Evolutionary conservation across 1,140 invertebrate genomes (phyloP), one percentile per base, ranked within the genome.

Genomic region (Lerema accius): DNA sequence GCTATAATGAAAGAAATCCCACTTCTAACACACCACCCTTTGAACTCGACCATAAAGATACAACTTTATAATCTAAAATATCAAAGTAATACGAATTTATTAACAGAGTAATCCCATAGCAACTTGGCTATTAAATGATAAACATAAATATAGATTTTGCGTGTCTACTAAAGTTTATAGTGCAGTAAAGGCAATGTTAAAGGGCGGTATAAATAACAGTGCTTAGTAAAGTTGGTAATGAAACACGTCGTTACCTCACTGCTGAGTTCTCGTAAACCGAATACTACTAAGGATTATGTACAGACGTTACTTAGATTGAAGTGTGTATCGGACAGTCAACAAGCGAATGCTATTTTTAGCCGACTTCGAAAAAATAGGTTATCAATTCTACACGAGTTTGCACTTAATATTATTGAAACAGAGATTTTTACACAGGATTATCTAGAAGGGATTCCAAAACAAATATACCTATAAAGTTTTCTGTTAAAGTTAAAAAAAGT

Each of bases 91-190:
- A 32, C 28, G 9, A 32, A 32, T 32, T 32, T 32, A 32, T 32
- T 32, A 32, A 32, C 28, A 3, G 7, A 32, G 28, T 32, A 32
- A 32, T 32, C 28, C 28, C 28, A 32, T 1, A 32, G 4, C 28
- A 32, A 32, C 28, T 32, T 32, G 28, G 28, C 9, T 32, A 32
- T 32, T 23, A 23, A 23, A 23, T 16, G 16, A 43, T 43, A 10
- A 46, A 11, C 43, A 16, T 17, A 43, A 46, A 23, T 23, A 23
- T 9, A 17, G 16, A 53, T 35, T 56, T 58, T 17, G 37, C 53
- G 40, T 51, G 63, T 55, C 49, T 39, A 55, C n/a, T 53, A 39
- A 45, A 37, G 26, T 48, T 60, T 60, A 65, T 45, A 23, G 53
- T 59, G 10, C 10, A 59, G 14, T 65, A 60, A 65, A 65, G 32